Evolutionary conservation across 2,888 invertebrate species (phyloP), one percentile per base, ranked within the genome.

Genomic region (Drosophila gaucha): DNA sequence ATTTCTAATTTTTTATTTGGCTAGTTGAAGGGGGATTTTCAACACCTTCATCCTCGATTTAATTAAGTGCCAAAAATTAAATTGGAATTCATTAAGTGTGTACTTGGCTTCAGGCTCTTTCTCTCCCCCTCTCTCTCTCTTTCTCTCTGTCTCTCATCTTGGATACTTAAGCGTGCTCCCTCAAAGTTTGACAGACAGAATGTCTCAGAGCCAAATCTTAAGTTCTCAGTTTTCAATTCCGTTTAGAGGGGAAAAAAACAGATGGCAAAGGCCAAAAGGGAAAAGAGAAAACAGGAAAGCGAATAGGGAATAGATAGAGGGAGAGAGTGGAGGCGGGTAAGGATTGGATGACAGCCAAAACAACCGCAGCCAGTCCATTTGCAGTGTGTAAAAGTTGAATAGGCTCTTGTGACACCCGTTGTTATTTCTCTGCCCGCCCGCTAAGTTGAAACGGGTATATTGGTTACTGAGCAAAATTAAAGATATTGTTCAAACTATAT

Each of bases 381-480:
- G 52, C 62, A 67, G 26, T 57, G 62, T 46, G 64, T 55, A 72
- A 65, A 74, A 68, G 67, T 67, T 78, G 41, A 67, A 57, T 72
- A 63, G 67, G 58, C 57, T 69, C 46, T 12, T 3, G 12, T 6
- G 16, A 2, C 2, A 10, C 28, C 2, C 18, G 39, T 24, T 55
- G 16, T 6, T 51, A 16, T 26, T 12, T 9, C 12, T 12, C 16
- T 44, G 28, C 26, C 6, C 28, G 43, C 12, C 10, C 43, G 6
- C 6, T 16, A 10, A 6, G 1, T 6, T 3, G 2, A 44, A n/a
- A 18, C 3, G 28, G 2, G 28, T 12, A 12, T 28, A 28, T 44
- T 14, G 6, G 16, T 5, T 16, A 5, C 16, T 16, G 35, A 9
- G 14, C 14, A 35, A n/a, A n/a, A n/a, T n/a, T n/a, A n/a, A n/a